Base-by-base conservation (phyloP, 2,797 vertebrate genomes). In the Sebastes trivittatus region DNA sequence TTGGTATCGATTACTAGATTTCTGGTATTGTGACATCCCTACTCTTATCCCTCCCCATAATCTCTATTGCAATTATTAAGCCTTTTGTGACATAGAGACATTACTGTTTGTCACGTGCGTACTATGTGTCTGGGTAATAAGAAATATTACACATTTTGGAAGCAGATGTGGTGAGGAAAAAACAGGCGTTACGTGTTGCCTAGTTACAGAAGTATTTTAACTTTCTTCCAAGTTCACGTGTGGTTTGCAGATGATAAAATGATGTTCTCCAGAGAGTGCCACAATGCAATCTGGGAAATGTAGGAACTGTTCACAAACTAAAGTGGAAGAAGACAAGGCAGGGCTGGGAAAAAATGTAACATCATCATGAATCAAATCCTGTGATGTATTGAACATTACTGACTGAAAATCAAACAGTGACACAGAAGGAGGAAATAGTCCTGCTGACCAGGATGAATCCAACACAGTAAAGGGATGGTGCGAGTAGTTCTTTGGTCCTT, bases 401-500 rank as follows among this genome's bases (percentile, higher is more conserved):
- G 18, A 60, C 16, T 58, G 36, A 55, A 49, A 3, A 34, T 81
- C 25, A 27, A 67, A 42, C 25, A 49, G 6, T 14, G 42, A 49
- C 7, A 36, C 1, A 1, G 49, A n/a, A 52, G 20, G 20, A 20
- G 11, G 27, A 49, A 34, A 23, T 7, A 56, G n/a, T 58, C 3
- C 6, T 10, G 30, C n/a, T 29, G 18, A 54, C 18, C n/a, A 16
- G 20, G 20, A 7, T n/a, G 27, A 69, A 36, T 58, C 46, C 66
- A n/a, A 32, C 22, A n/a, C 46, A 52, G 23, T 23, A 42, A 56
- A 54, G 29, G 11, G 10, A 22, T 2, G 3, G 14, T 73, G 20
- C 18, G 42, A 65, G 63, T 79, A 7, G 32, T 76, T 82, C 36
- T 74, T 79, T 46, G 7, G 38, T 68, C 38, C 18, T 38, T 0